A percentile compares a stretch with the other conserved stretches of the same genome.
Conservation (phyloP, 2,888 invertebrate species). For the Eupeodes latifasciatus region DNA sequence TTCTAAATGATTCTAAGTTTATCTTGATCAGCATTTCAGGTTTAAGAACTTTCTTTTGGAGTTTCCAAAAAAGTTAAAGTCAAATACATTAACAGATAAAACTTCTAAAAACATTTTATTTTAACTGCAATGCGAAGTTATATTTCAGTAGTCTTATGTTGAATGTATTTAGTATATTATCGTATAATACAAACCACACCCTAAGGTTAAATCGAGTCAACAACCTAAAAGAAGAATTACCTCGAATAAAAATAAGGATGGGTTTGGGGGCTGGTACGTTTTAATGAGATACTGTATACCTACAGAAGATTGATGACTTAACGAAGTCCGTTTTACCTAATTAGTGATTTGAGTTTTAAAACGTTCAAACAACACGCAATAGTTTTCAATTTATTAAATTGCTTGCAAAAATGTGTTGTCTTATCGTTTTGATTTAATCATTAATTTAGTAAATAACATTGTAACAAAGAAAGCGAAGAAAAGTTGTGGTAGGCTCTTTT, state of each 20-base stretch:
- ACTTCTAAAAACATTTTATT: not conserved
- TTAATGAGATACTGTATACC: not conserved
- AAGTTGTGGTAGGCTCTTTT: not conserved
- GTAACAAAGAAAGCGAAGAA: not conserved
- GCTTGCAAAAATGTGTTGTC: not conserved
- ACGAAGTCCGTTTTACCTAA: slow-evolving; percentile 22
- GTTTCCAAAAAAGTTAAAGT: not conserved
- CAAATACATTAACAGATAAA: not conserved
- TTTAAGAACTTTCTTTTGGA: too few relatives aligned
- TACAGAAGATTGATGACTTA: slow-evolving; percentile 4
- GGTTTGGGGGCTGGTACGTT: slow-evolving; percentile 3
- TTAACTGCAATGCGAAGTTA: slow-evolving; percentile 34
- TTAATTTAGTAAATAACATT: not conserved
- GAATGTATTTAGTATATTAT: not conserved
- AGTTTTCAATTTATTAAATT: not conserved
- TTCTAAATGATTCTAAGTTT: too few relatives aligned
- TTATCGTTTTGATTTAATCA: not conserved
- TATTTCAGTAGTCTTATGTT: slow-evolving; percentile 16
- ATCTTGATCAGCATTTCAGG: too few relatives aligned
- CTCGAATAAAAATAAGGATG: slow-evolving; percentile 15
- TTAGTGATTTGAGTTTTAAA: slow-evolving; percentile 4
- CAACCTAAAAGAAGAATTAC: slow-evolving; percentile 53
- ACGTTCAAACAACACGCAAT: slow-evolving; percentile 7
- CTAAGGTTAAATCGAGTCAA: slow-evolving; percentile 50
- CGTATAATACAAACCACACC: slow-evolving; percentile 44